Conservation (phyloP, 2,888 invertebrate species). For the Hydraecia micacea region DNA sequence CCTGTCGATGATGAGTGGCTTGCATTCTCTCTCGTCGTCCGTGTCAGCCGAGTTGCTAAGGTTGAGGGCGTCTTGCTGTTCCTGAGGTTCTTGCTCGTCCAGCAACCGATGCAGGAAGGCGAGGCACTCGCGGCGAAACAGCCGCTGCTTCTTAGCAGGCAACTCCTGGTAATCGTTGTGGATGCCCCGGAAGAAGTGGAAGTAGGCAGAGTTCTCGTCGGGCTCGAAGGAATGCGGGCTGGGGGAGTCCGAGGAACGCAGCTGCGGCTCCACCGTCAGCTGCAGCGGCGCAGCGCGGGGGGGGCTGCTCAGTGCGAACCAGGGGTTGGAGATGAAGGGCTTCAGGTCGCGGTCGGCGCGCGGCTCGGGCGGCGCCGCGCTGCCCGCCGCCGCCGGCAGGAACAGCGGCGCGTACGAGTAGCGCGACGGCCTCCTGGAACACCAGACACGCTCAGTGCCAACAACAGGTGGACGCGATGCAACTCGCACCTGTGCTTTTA, state of each 20-base stretch:
- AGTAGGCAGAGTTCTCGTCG: constrained; percentile 83
- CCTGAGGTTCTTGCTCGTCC: constrained; percentile 78
- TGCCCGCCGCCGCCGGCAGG: constrained; percentile 37
- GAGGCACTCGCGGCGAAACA: constrained; percentile 82
- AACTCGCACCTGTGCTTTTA: neutral
- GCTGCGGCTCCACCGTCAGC: constrained; percentile 70
- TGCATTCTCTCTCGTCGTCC: constrained; percentile 48
- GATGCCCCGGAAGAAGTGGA: constrained; percentile 86
- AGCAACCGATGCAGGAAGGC: constrained; percentile 80
- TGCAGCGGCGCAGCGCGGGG: constrained; percentile 58
- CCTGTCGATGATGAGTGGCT: constrained; percentile 29
- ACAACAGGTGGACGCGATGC: neutral
- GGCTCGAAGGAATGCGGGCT: constrained; percentile 76
- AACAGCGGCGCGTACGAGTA: constrained; percentile 74
- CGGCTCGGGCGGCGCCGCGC: constrained; percentile 40
- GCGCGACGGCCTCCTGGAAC: constrained; percentile 73
- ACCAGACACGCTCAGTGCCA: neutral
- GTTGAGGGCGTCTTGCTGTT: constrained; percentile 69
- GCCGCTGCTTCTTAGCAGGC: constrained; percentile 75
- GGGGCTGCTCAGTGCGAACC: constrained; percentile 63
- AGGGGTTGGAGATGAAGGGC: constrained; percentile 66
- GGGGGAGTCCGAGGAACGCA: constrained; percentile 72
- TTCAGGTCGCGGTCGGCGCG: constrained; percentile 59
- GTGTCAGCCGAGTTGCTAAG: constrained; percentile 52
- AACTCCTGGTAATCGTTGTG: constrained; percentile 83